Evolutionary conservation across 2,888 invertebrate species (phyloP).

Genomic region (Zaprionus lineosus): DNA sequence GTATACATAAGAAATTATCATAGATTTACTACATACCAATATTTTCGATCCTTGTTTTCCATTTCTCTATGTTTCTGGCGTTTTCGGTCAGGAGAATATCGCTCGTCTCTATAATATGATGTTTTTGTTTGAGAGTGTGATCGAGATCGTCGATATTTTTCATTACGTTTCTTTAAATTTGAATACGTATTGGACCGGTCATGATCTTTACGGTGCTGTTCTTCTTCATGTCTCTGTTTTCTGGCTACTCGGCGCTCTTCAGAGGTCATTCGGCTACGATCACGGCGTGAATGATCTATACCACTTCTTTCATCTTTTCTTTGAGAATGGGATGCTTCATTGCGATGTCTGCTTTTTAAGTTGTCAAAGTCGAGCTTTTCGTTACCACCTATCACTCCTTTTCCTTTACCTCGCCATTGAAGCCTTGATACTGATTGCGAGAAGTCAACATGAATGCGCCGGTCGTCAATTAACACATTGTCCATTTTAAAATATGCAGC

Average conservation of each 20-base stretch:
- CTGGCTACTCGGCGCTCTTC: conserved; percentile 64
- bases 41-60: conserved; percentile 22
- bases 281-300: conserved; percentile 1
- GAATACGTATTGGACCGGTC: conserved; percentile 24
- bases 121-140: conserved; percentile 12
- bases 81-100: conserved; percentile 25
- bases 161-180: conserved; percentile 8
- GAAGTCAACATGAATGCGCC: conserved; percentile 99
- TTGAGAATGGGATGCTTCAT: no score
- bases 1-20: not conserved
- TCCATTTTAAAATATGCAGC: conserved; percentile 99
- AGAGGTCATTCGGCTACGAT: conserved; percentile 37
- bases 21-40: conserved; percentile 34
- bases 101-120: conserved; percentile 19
- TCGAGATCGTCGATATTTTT: conserved; percentile 9
- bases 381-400: conserved; percentile 85
- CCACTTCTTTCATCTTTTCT: conserved; percentile 1
- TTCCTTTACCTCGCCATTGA: conserved; percentile 94
- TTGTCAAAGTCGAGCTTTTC: conserved; percentile 77
- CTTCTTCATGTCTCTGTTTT: conserved; percentile 67
- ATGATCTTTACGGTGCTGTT: conserved; percentile 34
- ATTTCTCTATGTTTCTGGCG: conserved; percentile 15
- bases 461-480: conserved; percentile 98
- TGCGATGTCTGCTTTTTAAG: conserved; percentile 49
- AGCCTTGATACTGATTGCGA: conserved; percentile 99